Conservation (phyloP, 2,113 vertebrate genomes). For the Ptyas mucosa region DNA sequence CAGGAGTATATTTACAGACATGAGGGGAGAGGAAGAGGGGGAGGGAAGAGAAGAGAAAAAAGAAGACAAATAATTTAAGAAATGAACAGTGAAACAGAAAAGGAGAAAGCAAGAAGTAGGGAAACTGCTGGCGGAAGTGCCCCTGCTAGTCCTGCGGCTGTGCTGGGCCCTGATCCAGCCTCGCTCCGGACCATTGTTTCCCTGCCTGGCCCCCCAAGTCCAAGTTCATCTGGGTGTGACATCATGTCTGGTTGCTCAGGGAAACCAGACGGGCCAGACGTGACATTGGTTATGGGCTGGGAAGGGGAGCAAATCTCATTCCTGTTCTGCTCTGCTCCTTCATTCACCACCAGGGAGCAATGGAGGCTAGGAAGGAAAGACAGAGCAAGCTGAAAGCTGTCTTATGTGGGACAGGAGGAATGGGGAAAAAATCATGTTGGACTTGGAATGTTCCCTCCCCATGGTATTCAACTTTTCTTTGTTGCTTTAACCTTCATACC, state of each 20-base stretch:
- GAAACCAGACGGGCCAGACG: slow-evolving; percentile 86
- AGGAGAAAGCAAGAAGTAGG: neutral
- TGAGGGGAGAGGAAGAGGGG: neutral
- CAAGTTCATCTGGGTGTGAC: slow-evolving; percentile 88
- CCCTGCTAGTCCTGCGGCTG: slow-evolving; percentile 17
- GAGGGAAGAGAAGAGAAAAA: neutral
- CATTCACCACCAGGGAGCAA: slow-evolving; percentile 15
- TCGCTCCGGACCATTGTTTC: slow-evolving; percentile 59
- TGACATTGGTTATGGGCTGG: slow-evolving; percentile 70
- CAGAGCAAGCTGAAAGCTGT: neutral
- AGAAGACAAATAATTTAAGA: neutral
- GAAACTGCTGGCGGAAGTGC: slow-evolving; percentile 18
- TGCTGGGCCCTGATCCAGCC: slow-evolving; percentile 27
- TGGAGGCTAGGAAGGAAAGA: neutral
- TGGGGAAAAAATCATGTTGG: neutral
- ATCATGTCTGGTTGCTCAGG: slow-evolving; percentile 90
- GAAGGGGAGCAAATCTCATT: neutral
- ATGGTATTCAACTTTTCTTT: neutral
- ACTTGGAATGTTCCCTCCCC: neutral
- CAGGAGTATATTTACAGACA: neutral
- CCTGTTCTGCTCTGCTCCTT: slow-evolving; percentile 1
- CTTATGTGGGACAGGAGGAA: neutral
- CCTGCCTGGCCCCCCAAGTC: slow-evolving; percentile 78
- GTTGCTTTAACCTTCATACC: neutral
- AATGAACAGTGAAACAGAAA: neutral